Percentiles rank a stretch among this genome's conserved stretches.
These are phyloP conservation scores for Ciconia boyciana DNA, from an alignment of 2,113 vertebrate genomes.

Conservation along the genomic window DNA sequence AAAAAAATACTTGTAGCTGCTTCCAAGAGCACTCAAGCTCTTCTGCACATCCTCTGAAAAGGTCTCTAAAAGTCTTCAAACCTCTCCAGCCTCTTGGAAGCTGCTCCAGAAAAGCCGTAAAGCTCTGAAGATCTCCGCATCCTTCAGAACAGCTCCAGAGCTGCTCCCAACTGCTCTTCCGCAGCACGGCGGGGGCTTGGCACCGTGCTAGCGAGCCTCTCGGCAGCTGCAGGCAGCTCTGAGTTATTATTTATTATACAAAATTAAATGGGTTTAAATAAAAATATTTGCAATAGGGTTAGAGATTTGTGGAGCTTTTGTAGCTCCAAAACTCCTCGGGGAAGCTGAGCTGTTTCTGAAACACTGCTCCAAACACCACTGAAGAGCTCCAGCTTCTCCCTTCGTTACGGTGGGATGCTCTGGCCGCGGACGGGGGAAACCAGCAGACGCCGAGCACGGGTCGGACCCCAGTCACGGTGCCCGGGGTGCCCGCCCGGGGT, in stretches of 20 bases:
- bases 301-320: not conserved
- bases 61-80: not conserved
- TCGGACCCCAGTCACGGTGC: no score
- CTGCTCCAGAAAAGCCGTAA: not conserved
- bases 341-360: not conserved
- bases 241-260: not conserved
- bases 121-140: not conserved
- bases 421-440: fast-evolving
- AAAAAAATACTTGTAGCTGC: not conserved
- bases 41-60: not conserved
- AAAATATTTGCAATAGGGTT: not conserved
- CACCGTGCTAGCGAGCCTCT: fast-evolving
- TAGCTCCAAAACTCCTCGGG: not conserved
- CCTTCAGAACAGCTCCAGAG: not conserved
- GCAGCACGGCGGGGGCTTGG: fast-evolving
- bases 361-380: fast-evolving
- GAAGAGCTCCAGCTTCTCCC: not conserved
- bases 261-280: not conserved
- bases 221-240: not conserved
- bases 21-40: not conserved
- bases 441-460: not conserved
- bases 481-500: not conserved
- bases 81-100: not conserved
- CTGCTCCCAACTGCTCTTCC: not conserved
- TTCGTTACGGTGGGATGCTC: fast-evolving